A percentile compares a stretch with the other conserved stretches of the same genome.
Evolutionary conservation across 2,113 vertebrate genomes (phyloP).

Genomic region (Oncorhynchus gorbuscha): DNA sequence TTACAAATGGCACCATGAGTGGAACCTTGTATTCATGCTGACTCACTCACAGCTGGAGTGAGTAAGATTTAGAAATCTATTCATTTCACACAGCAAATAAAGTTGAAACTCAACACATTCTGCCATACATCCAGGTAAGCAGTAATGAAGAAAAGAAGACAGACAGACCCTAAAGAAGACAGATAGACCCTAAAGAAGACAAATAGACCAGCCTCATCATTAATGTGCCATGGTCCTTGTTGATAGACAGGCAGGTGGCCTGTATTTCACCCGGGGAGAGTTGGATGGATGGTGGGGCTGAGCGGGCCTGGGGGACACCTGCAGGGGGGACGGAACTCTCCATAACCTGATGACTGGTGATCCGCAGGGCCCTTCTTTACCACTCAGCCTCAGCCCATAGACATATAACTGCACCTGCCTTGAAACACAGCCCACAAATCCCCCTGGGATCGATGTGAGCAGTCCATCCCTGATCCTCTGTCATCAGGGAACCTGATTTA

Average conservation of each 20-base stretch:
- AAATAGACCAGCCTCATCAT: constrained; percentile 43
- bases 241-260: constrained; percentile 40
- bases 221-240: constrained; percentile 34
- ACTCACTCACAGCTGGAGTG: not conserved
- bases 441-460: constrained; percentile 38
- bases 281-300: constrained; percentile 26
- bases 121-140: too few species aligned
- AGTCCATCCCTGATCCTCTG: constrained; percentile 25
- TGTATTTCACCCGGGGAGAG: constrained; percentile 33
- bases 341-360: constrained; percentile 35
- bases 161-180: not conserved
- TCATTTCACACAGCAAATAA: too few species aligned
- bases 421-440: constrained; percentile 45
- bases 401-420: constrained; percentile 48
- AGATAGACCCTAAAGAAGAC: not conserved
- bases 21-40: not conserved
- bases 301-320: constrained; percentile 19
- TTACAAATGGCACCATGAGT: not conserved
- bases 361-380: constrained; percentile 32
- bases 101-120: too few species aligned
- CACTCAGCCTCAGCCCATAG: not conserved
- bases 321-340: constrained; percentile 37
- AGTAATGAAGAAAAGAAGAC: not conserved
- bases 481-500: constrained; percentile 51
- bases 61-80: too few species aligned